Percentiles rank a stretch among this genome's conserved stretches.
Evolutionary conservation across 2,113 vertebrate species (phyloP).

Genomic region (Colinus virginianus): DNA sequence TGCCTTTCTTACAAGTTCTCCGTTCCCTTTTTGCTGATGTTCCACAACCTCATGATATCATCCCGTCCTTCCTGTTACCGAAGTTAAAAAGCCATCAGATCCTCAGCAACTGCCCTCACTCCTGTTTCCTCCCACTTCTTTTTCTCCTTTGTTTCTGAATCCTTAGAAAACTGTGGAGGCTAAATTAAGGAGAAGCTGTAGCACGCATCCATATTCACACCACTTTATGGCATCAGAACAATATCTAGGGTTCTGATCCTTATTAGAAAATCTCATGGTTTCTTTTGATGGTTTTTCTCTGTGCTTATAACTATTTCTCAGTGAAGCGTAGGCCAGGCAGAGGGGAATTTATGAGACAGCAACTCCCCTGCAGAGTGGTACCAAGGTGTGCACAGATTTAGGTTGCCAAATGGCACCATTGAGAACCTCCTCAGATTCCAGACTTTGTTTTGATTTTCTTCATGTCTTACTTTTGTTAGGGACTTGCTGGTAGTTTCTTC

Average conservation of each 20-base stretch:
- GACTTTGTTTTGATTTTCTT: neutral
- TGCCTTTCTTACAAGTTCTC: neutral
- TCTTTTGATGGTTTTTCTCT: neutral
- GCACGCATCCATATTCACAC: neutral
- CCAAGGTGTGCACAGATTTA: rapidly evolving
- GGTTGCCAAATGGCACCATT: neutral
- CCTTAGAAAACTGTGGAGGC: neutral
- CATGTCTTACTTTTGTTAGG: neutral
- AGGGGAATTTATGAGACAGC: rapidly evolving
- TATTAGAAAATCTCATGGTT: neutral
- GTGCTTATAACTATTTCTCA: neutral
- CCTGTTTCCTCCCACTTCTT: neutral
- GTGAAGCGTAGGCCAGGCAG: neutral
- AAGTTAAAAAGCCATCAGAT: neutral
- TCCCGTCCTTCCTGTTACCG: neutral
- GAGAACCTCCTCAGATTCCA: neutral
- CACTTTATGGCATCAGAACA: neutral
- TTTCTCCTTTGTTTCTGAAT: neutral
- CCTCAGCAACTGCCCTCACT: neutral
- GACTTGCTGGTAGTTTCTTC: neutral
- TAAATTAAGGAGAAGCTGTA: neutral
- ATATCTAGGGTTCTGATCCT: neutral
- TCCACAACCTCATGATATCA: neutral
- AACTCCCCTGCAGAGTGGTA: rapidly evolving
- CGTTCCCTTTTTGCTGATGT: neutral